Base-by-base conservation (phyloP, 2,888 invertebrate genomes). In the Himalopsyche tibetana region DNA sequence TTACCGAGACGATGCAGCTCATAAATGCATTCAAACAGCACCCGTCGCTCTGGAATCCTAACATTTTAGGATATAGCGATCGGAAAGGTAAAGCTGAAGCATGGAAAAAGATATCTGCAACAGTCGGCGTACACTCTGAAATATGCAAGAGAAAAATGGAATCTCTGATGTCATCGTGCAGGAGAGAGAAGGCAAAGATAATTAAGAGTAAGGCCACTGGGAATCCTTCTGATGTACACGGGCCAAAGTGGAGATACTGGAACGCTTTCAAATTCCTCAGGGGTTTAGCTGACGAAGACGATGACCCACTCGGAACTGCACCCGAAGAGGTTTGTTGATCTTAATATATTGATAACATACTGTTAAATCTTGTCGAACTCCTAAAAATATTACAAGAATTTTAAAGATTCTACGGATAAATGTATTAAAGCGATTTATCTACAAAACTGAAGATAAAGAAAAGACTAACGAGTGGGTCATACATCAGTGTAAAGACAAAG, bases 121-220 rank as follows among this genome's bases (percentile, higher is more conserved):
- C 85, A 17, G 45, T 84, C 11, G 83, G 79, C 6, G 79, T 90
- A 89, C 90, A 85, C 28, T 28, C 85, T 0, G 85, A 84, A 15
- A 82, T 83, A 17, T 88, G 88, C 80, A 88, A 87, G 82, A 80
- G 86, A 82, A 88, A 88, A 81, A 83, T 88, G 28, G 87, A 86
- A 17, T 87, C 87, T 38, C 51, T 87, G 79, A 63, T 85, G 81
- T 84, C 88, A 9, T 88, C 88, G 11, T 87, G 82, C 40, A 69
- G 88, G 28, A 28, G 88, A 36, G 86, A 87, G 74, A 87, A 87
- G 55, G 28, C 63, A 2, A 87, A 83, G 45, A 63, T 88, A n/a
- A 28, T 84, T 8, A 83, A 84, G 28, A 87, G 87, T 38, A 80
- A 74, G 80, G 36, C 15, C 4, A 56, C 83, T 4, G 83, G 82